A percentile compares a stretch with the other conserved stretches of the same genome.
These are phyloP conservation scores for Myanophis thanlyinensis DNA, from an alignment of 2,113 vertebrate genomes.

Conservation along the genomic window DNA sequence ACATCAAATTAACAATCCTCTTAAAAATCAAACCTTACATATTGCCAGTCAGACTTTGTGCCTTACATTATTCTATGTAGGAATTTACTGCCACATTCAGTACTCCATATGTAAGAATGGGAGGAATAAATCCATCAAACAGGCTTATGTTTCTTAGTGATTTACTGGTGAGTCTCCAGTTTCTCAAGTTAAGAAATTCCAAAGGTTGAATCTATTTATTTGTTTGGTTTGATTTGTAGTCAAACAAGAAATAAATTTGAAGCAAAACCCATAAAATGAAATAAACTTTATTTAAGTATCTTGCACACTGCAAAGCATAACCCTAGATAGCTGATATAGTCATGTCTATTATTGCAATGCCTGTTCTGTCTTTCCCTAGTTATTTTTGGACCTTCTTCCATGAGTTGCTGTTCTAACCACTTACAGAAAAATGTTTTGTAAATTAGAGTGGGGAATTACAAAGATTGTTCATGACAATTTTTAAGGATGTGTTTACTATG, in stretches of 20 bases:
- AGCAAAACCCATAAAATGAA: not conserved
- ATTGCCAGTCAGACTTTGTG: constrained; percentile 45
- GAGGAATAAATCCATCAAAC: not conserved
- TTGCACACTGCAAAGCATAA: rapidly evolving
- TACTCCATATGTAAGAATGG: constrained; percentile 3
- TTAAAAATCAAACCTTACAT: constrained; percentile 18
- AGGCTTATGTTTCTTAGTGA: not conserved
- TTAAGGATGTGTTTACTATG: not conserved
- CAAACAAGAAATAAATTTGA: not conserved
- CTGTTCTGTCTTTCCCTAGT: not conserved
- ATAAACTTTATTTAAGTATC: not conserved
- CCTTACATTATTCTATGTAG: constrained; percentile 29
- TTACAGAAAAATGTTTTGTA: not conserved
- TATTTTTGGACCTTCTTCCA: not conserved
- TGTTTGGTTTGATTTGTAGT: not conserved
- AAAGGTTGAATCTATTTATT: not conserved
- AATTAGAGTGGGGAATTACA: not conserved
- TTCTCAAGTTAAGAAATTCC: not conserved
- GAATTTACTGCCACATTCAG: not conserved
- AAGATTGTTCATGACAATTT: not conserved
- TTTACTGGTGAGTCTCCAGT: not conserved
- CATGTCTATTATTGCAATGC: not conserved
- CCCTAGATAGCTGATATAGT: not conserved
- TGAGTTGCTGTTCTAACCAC: not conserved
- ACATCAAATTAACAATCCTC: constrained; percentile 35